Evolutionary conservation across 2,888 invertebrate genomes (phyloP).

Genomic region (Apodemia mormo): DNA sequence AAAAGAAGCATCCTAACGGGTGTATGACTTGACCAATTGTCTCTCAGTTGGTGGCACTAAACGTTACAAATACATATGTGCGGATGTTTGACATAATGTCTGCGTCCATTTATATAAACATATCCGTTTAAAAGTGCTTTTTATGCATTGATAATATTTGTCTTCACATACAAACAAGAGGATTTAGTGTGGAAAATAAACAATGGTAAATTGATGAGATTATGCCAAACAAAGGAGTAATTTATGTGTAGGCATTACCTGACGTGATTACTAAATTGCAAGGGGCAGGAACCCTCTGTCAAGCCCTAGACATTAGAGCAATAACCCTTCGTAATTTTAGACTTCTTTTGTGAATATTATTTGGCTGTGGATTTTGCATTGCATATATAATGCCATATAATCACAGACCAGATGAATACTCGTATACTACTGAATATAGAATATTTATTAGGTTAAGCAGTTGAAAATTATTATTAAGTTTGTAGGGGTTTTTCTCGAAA

Average conservation of each 20-base stretch:
- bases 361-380: background rate
- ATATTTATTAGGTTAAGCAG: too few species aligned
- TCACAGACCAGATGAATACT: too few species aligned
- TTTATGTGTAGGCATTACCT: slow-evolving; percentile 76
- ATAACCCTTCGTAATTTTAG: background rate
- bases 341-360: background rate
- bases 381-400: too few species aligned
- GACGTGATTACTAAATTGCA: slow-evolving; percentile 70
- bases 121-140: background rate
- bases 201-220: slow-evolving; percentile 61
- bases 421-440: too few species aligned
- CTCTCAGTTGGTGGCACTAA: too few species aligned
- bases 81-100: slow-evolving; percentile 7
- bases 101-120: background rate
- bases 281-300: slow-evolving; percentile 47
- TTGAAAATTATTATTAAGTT: too few species aligned
- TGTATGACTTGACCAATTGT: too few species aligned
- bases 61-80: too few species aligned
- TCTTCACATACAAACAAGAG: background rate
- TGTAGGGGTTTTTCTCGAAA: too few species aligned
- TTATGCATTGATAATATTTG: background rate
- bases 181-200: slow-evolving; percentile 43
- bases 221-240: slow-evolving; percentile 66
- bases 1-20: too few species aligned
- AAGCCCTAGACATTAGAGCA: background rate